Conservation (phyloP, 2,888 invertebrate genomes). For the Rambutsinella grinnellia region DNA sequence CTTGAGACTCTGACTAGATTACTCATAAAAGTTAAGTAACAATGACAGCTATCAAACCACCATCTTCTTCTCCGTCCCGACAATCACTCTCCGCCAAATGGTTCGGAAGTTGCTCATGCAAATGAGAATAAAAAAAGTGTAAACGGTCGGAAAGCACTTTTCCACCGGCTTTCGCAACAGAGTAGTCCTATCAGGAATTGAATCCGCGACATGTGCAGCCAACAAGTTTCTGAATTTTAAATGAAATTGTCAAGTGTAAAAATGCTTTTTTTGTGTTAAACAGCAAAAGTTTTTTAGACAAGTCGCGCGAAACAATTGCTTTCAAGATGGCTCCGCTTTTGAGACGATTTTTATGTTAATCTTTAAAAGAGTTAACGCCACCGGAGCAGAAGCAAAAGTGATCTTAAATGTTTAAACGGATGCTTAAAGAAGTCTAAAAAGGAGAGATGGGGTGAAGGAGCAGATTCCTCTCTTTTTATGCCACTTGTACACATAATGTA, state of each 20-base stretch:
- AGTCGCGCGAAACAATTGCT: neutral
- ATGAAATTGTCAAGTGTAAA: too few species aligned
- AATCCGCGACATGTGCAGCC: too few species aligned
- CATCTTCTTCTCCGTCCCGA: slow-evolving; percentile 20
- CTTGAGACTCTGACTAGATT: slow-evolving; percentile 7
- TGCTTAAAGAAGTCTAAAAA: neutral
- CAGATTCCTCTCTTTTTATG: neutral
- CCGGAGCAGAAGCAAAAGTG: slow-evolving; percentile 8
- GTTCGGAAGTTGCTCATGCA: slow-evolving; percentile 28
- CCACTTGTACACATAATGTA: slow-evolving; percentile 19
- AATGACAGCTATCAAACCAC: slow-evolving; percentile 56
- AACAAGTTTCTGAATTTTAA: too few species aligned
- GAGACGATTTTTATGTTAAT: slow-evolving; percentile 3
- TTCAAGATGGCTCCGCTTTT: neutral
- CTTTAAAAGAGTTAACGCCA: slow-evolving; percentile 29
- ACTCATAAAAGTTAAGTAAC: slow-evolving; percentile 56
- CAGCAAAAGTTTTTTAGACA: neutral
- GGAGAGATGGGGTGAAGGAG: neutral
- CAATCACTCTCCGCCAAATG: slow-evolving; percentile 46
- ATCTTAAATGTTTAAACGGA: too few species aligned
- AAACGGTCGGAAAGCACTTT: slow-evolving; percentile 20
- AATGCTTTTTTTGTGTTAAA: neutral
- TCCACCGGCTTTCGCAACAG: neutral
- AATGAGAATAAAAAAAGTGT: slow-evolving; percentile 3
- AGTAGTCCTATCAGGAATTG: too few species aligned